These are phyloP conservation scores for Lordiphosa clarofinis DNA, from an alignment of 1,140 invertebrate species.

Conservation along the genomic window DNA sequence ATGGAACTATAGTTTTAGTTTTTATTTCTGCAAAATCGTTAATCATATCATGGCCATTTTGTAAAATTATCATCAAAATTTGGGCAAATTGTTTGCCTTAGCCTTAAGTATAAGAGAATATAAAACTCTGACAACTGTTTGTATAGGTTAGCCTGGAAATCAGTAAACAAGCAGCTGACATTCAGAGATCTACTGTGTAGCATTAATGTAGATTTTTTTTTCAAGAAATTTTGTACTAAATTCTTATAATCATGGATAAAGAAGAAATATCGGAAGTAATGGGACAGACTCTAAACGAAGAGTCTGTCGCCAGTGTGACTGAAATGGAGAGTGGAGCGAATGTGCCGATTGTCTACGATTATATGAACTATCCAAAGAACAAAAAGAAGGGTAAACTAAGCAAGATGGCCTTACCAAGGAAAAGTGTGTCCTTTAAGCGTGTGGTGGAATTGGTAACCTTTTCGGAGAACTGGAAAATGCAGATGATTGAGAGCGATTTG, in stretches of 20 bases:
- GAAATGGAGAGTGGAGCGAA: neutral
- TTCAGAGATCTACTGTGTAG: neutral
- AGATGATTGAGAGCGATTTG: conserved; percentile 1
- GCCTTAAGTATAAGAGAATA: too few relatives aligned
- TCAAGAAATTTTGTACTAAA: neutral
- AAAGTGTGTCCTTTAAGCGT: conserved; percentile 39
- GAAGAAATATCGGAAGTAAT: neutral
- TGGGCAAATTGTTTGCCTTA: too few relatives aligned
- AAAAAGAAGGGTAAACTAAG: conserved; percentile 25
- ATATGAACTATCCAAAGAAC: conserved; percentile 48
- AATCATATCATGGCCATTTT: too few relatives aligned
- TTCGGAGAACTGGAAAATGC: conserved; percentile 42
- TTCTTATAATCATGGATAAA: conserved; percentile 14
- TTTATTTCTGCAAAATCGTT: too few relatives aligned
- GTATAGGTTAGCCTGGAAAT: too few relatives aligned
- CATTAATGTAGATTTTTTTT: neutral
- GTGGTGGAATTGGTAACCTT: conserved; percentile 53
- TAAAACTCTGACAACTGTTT: too few relatives aligned
- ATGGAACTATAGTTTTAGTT: too few relatives aligned
- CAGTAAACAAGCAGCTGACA: too few relatives aligned
- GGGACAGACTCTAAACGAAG: too few relatives aligned
- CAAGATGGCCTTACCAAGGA: conserved; percentile 6
- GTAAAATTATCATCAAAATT: too few relatives aligned
- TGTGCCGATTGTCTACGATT: conserved; percentile 41
- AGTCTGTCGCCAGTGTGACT: too few relatives aligned